Base-by-base conservation (phyloP, 2,113 vertebrate genomes). In the Talpa occidentalis region DNA sequence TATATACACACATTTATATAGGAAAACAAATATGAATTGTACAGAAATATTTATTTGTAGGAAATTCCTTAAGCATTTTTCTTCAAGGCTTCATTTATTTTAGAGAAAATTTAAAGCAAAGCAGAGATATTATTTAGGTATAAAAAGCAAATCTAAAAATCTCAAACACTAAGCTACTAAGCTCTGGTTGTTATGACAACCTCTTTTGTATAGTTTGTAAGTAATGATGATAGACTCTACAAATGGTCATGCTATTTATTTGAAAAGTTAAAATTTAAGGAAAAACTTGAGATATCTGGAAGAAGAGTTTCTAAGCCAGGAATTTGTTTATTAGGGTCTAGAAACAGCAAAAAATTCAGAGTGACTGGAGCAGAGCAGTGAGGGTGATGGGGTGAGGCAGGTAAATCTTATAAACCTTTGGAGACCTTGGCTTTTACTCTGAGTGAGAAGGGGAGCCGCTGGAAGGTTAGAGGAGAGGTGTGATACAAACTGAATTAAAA, bases 161-260 rank as follows among this genome's bases (percentile, higher is more conserved):
- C 49, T 90, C 14, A 26, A 96, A 62, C 26, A 83, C 44, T 66
- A 66, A 77, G 35, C 67, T 40, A 62, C 56, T 74, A 72, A 76
- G 5, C 42, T 56, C 47, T 73, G 32, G 67, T 91, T 95, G 88
- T 85, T 95, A 97, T 95, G 90, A 80, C 90, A 96, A 92, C 47
- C 10, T 92, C 28, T 81, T 96, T 82, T 84, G 59, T 95, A 52
- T 64, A 82, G 67, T 87, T 95, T 94, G 8, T 81, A 84, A 88
- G 35, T 91, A 94, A 72, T 85, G 19, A 69, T 77, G 56, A 76
- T 82, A 82, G 22, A 67, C 42, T 92, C 19, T 70, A 70, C 67
- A 70, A 40, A 70, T 37, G 35, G 19, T 37, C 67, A 70, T 28
- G 26, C 67, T 21, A 24, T 70, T 40, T 90, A 37, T 66, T 32